A percentile compares a stretch with the other conserved stretches of the same genome.
These are phyloP conservation scores for Hirtodrosophila alboralis DNA, from an alignment of 2,888 invertebrate species.

Conservation along the genomic window DNA sequence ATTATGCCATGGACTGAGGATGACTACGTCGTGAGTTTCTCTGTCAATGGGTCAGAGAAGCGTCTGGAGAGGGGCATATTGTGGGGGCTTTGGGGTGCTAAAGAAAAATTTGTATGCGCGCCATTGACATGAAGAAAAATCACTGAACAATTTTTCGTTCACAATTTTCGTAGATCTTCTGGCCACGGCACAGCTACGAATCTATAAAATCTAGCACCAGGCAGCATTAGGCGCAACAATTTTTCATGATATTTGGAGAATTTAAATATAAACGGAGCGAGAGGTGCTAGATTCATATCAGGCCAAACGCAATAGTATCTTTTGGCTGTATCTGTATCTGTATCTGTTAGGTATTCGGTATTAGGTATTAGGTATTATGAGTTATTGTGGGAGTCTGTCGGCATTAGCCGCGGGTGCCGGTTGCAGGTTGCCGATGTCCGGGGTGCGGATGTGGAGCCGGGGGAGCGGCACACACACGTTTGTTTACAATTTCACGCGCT, in stretches of 20 bases:
- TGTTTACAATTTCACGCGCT: slow-evolving; percentile 77
- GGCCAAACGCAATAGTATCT: slow-evolving; percentile 28
- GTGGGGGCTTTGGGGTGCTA: slow-evolving; percentile 31
- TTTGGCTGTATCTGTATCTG: slow-evolving; percentile 11
- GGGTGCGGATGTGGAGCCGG: slow-evolving; percentile 6
- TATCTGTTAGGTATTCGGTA: slow-evolving; percentile 28
- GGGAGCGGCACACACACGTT: slow-evolving; percentile 42
- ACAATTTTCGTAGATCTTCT: slow-evolving; percentile 44
- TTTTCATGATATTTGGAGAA: slow-evolving; percentile 63
- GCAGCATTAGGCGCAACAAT: slow-evolving; percentile 47
- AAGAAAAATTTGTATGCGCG: slow-evolving; percentile 67
- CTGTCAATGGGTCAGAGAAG: slow-evolving; percentile 75
- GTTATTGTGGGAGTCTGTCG: slow-evolving; percentile 78
- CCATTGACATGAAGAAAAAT: slow-evolving; percentile 77
- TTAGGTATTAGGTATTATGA: slow-evolving; percentile 59
- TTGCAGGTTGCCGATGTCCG: slow-evolving; percentile 12
- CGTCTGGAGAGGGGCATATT: not conserved
- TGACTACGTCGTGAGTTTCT: slow-evolving; percentile 65
- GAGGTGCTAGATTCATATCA: slow-evolving; percentile 73
- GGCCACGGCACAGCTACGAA: not conserved
- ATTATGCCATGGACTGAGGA: slow-evolving; percentile 17
- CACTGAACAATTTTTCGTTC: slow-evolving; percentile 76
- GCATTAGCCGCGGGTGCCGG: slow-evolving; percentile 69
- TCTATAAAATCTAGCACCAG: slow-evolving; percentile 18
- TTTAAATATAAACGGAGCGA: slow-evolving; percentile 74